Evolutionary conservation across 2,797 vertebrate genomes (phyloP).

Genomic region (Gambusia yucatana): DNA sequence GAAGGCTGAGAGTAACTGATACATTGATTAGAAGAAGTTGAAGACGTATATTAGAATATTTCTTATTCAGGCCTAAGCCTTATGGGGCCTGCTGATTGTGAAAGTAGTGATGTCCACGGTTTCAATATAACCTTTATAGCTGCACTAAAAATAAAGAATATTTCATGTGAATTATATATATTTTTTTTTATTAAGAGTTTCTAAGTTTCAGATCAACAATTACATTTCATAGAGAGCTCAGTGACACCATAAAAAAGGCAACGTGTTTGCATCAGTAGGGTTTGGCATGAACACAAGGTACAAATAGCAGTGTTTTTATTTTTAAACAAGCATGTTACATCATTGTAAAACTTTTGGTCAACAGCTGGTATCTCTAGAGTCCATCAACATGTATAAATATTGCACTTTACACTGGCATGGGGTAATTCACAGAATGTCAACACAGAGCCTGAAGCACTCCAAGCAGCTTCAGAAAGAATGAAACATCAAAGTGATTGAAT

Average conservation of each 20-base stretch:
- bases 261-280: slow-evolving; percentile 46
- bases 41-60: background rate
- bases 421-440: slow-evolving; percentile 55
- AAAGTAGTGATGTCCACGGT: background rate
- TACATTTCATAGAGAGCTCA: slow-evolving; percentile 41
- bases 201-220: slow-evolving; percentile 65
- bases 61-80: background rate
- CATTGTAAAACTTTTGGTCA: slow-evolving; percentile 70
- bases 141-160: background rate
- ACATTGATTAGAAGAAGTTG: background rate
- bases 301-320: slow-evolving; percentile 45
- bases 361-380: slow-evolving; percentile 56
- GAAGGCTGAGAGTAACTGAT: slow-evolving; percentile 16
- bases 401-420: slow-evolving; percentile 70
- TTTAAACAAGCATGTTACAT: slow-evolving; percentile 31
- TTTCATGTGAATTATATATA: background rate
- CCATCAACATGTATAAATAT: slow-evolving; percentile 65
- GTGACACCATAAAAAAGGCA: slow-evolving; percentile 62
- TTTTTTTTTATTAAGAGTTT: slow-evolving; percentile 64
- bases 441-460: slow-evolving; percentile 28
- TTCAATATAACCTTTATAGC: background rate
- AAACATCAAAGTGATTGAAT: background rate
- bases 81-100: background rate
- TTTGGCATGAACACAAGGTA: slow-evolving; percentile 56
- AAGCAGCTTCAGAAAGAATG: slow-evolving; percentile 18